Evolutionary conservation across 2,797 vertebrate genomes (phyloP).

Genomic region (Lacerta agilis): DNA sequence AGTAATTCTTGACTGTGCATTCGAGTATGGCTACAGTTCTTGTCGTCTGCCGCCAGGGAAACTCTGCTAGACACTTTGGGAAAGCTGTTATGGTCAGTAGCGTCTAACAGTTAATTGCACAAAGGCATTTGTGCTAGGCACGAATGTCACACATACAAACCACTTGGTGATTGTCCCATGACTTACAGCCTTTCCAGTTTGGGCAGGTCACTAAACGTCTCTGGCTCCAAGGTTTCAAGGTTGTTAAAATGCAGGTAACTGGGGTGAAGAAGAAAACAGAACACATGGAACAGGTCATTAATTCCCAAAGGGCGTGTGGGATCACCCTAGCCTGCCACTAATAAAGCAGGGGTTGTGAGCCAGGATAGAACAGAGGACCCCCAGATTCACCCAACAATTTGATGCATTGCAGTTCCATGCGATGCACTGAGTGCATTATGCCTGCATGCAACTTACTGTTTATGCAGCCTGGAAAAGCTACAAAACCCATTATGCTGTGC

Average conservation of each 20-base stretch:
- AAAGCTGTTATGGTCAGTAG: not conserved
- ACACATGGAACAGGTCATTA: not conserved
- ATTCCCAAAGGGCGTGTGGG: too few species aligned
- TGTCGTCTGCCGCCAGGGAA: too few species aligned
- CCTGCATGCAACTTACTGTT: too few species aligned
- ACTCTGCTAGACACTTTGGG: too few species aligned
- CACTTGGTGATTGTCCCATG: not conserved
- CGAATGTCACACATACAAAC: not conserved
- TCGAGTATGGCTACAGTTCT: too few species aligned
- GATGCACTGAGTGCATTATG: not conserved
- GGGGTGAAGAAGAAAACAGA: slow-evolving; percentile 11
- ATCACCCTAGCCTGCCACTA: not conserved
- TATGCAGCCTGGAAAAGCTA: not conserved
- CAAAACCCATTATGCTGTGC: not conserved
- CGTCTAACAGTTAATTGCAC: not conserved
- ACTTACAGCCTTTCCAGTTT: slow-evolving; percentile 79
- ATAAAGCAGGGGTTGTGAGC: too few species aligned
- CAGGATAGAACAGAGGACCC: not conserved
- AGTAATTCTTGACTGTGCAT: too few species aligned
- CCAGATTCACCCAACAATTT: not conserved
- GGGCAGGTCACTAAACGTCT: slow-evolving; percentile 74
- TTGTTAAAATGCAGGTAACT: slow-evolving; percentile 79
- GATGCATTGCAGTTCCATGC: not conserved
- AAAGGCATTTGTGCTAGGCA: not conserved
- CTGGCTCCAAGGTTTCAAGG: slow-evolving; percentile 70